Conservation (phyloP, 2,113 vertebrate genomes). For the Miniopterus natalensis region DNA sequence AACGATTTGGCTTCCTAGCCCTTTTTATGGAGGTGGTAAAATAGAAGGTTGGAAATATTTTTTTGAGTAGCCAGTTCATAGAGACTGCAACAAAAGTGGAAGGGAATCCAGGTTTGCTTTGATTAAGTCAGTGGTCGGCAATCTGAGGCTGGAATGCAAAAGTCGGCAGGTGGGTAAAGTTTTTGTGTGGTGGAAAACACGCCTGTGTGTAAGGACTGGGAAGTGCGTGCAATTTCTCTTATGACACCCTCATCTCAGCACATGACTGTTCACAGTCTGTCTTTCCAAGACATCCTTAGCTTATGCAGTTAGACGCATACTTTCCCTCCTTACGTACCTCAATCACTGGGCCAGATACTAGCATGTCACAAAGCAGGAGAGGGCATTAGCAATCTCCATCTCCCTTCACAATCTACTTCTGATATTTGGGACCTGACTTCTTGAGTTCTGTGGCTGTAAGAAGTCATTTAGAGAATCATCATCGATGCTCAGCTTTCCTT, state of each 20-base stretch:
- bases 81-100: not conserved
- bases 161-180: not conserved
- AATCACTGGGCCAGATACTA: not conserved
- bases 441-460: not conserved
- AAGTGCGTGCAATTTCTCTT: accelerated
- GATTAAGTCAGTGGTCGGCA: not conserved
- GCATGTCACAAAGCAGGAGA: not conserved
- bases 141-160: not conserved
- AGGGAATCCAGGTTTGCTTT: not conserved
- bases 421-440: not conserved
- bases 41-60: not conserved
- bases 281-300: not conserved
- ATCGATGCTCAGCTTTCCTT: not conserved
- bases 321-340: not conserved
- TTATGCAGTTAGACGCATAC: not conserved
- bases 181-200: not conserved
- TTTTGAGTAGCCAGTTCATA: not conserved
- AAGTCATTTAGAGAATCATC: slow-evolving; percentile 32
- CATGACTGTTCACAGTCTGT: not conserved
- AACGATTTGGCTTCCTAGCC: not conserved
- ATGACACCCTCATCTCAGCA: not conserved
- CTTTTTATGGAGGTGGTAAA: not conserved
- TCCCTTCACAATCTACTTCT: not conserved
- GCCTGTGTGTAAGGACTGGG: not conserved
- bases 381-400: not conserved